Evolutionary conservation across 1,140 invertebrate species (phyloP).

Genomic region (Diprion similis): DNA sequence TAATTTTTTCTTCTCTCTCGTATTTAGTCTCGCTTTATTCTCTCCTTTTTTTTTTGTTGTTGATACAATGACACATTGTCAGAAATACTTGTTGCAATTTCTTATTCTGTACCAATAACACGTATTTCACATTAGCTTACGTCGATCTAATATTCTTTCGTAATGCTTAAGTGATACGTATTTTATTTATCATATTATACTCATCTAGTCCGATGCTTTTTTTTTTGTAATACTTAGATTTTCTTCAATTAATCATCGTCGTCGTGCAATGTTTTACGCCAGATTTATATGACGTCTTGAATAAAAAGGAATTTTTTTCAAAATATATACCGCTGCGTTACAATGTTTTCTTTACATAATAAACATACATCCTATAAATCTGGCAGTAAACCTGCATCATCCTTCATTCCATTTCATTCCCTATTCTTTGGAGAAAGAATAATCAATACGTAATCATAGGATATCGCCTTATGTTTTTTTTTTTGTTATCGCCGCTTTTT

Average conservation of each 20-base stretch:
- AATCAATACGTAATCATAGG: background rate
- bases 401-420: conserved; percentile 3
- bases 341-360: conserved; percentile 36
- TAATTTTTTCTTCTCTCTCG: too few relatives aligned
- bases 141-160: too few relatives aligned
- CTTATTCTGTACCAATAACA: too few relatives aligned
- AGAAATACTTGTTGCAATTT: too few relatives aligned
- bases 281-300: conserved; percentile 53
- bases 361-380: conserved; percentile 50
- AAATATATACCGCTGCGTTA: conserved; percentile 22
- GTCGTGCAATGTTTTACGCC: conserved; percentile 35
- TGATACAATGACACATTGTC: too few relatives aligned
- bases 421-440: background rate
- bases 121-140: too few relatives aligned
- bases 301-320: conserved; percentile 43
- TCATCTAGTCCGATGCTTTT: too few relatives aligned
- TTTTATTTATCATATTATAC: too few relatives aligned
- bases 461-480: background rate
- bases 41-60: too few relatives aligned
- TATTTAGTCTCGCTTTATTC: too few relatives aligned
- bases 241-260: conserved; percentile 8
- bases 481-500: background rate
- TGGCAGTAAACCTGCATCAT: conserved; percentile 34
- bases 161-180: too few relatives aligned
- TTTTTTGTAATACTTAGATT: too few relatives aligned